Conservation (phyloP, 2,888 invertebrate species). For the Hipparchia sbordonii region DNA sequence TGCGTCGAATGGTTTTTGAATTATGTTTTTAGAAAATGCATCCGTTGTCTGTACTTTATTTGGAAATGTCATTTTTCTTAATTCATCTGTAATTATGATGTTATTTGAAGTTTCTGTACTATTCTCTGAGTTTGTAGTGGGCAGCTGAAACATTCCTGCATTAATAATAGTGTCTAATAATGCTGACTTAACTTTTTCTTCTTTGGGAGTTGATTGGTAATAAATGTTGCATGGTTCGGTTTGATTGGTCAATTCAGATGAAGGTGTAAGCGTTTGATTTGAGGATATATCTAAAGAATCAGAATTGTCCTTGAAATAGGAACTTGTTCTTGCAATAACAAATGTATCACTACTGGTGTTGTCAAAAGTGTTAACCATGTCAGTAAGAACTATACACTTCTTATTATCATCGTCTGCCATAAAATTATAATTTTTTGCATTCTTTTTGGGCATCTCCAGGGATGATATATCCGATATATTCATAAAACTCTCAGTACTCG, state of each 20-base stretch:
- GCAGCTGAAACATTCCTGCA: slow-evolving; percentile 48
- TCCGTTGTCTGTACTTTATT: slow-evolving; percentile 37
- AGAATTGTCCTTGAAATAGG: slow-evolving; percentile 47
- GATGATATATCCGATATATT: slow-evolving; percentile 29
- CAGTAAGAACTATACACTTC: slow-evolving; percentile 48
- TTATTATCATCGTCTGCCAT: slow-evolving; percentile 37
- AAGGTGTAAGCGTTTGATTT: slow-evolving; percentile 44
- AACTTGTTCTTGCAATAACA: slow-evolving; percentile 50
- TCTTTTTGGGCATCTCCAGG: slow-evolving; percentile 18
- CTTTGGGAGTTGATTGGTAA: slow-evolving; percentile 18
- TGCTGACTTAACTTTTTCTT: slow-evolving; percentile 33
- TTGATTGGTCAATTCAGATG: slow-evolving; percentile 33
- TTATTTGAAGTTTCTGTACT: slow-evolving; percentile 26
- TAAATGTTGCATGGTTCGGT: slow-evolving; percentile 24
- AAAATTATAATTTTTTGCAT: slow-evolving; percentile 4
- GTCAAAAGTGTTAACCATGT: slow-evolving; percentile 35
- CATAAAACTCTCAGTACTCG: slow-evolving; percentile 44
- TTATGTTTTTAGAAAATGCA: slow-evolving; percentile 43
- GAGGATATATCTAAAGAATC: slow-evolving; percentile 40
- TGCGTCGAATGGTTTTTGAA: slow-evolving; percentile 48
- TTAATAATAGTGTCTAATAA: slow-evolving; percentile 52
- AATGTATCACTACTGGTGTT: slow-evolving; percentile 46
- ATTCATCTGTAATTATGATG: slow-evolving; percentile 38
- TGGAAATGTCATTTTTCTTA: slow-evolving; percentile 30
- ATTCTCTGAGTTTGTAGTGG: slow-evolving; percentile 13